Evolutionary conservation across 2,888 invertebrate genomes (phyloP).

Genomic region (Magallana nippona): DNA sequence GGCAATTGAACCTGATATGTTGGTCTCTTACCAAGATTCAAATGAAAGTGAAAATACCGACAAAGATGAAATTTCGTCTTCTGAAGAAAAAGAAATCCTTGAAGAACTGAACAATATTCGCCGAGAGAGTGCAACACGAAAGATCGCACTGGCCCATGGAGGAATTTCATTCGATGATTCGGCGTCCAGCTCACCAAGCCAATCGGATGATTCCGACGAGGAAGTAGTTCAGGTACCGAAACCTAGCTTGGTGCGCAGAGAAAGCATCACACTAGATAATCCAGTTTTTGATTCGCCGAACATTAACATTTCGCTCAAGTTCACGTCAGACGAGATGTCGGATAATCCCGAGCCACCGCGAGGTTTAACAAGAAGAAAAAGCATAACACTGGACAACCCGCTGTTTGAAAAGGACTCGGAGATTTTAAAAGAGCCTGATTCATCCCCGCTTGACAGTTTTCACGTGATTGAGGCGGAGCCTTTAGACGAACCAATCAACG

Average conservation of each 20-base stretch:
- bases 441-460: background rate
- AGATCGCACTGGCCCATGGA: background rate
- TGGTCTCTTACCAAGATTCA: background rate
- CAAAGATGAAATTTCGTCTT: background rate
- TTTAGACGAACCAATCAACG: background rate
- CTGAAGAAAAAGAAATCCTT: background rate
- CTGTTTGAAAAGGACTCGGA: conserved; percentile 11
- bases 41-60: background rate
- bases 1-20: background rate
- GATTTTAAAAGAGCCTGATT: background rate
- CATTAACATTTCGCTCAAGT: conserved; percentile 1
- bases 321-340: background rate
- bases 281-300: conserved; percentile 21
- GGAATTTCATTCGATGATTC: background rate
- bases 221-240: background rate
- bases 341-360: conserved; percentile 6
- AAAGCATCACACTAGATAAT: conserved; percentile 10
- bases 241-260: background rate
- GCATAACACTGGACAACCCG: conserved; percentile 38
- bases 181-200: background rate
- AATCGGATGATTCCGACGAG: background rate
- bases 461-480: conserved; percentile 20
- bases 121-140: background rate
- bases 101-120: background rate
- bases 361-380: background rate